Conservation (phyloP, 1,140 invertebrate genomes). For the Pseudomyrmex flavicornis region DNA sequence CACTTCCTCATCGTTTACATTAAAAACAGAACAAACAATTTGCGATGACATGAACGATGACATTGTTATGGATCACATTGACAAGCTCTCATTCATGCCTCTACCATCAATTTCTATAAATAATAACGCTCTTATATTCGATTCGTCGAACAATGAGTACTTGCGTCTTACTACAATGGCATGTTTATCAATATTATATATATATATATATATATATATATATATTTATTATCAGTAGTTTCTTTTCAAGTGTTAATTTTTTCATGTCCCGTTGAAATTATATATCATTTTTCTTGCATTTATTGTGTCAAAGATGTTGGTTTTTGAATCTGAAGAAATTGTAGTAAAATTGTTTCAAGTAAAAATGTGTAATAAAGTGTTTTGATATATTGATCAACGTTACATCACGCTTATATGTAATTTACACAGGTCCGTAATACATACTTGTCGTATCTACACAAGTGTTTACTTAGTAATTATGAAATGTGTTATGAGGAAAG, state of each 20-base stretch:
- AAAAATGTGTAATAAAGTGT: background rate
- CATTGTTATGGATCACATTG: constrained; percentile 60
- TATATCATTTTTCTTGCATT: too few relatives aligned
- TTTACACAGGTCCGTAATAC: constrained; percentile 74
- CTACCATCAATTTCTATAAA: constrained; percentile 69
- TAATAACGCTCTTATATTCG: constrained; percentile 42
- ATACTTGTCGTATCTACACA: constrained; percentile 77
- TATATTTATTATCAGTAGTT: background rate
- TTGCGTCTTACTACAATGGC: constrained; percentile 75
- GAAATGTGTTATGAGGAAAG: constrained; percentile 68
- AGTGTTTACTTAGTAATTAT: constrained; percentile 77
- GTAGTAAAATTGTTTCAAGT: background rate
- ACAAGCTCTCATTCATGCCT: constrained; percentile 62
- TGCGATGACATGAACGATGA: constrained; percentile 54
- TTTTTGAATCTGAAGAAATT: background rate
- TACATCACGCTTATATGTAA: background rate
- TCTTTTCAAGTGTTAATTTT: background rate
- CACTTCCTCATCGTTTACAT: constrained; percentile 41
- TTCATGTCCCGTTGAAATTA: background rate
- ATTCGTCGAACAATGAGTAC: constrained; percentile 71
- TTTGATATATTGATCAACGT: constrained; percentile 4
- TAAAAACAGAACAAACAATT: constrained; percentile 66
- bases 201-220: background rate
- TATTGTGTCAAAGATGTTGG: too few relatives aligned
- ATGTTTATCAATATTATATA: constrained; percentile 25